Percentiles rank a stretch among this genome's conserved stretches.
Evolutionary conservation across 2,797 vertebrate genomes (phyloP).

Genomic region (Margarornis squamiger): DNA sequence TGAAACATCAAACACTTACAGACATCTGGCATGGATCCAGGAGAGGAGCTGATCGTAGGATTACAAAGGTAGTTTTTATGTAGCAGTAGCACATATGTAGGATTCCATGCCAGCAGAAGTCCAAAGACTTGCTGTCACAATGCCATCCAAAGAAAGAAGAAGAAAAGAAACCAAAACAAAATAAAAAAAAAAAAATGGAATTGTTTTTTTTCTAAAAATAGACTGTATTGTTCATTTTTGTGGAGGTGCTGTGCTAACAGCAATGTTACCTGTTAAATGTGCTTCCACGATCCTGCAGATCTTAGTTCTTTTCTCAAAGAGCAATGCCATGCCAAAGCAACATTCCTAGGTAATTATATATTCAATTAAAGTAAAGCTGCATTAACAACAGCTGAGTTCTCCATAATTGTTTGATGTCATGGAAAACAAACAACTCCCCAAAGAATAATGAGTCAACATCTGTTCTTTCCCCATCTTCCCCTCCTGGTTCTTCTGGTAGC

Average conservation of each 20-base stretch:
- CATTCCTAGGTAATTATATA: background rate
- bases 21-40: background rate
- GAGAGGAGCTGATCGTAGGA: background rate
- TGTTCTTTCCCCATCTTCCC: background rate
- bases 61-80: background rate
- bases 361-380: conserved; percentile 14
- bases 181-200: background rate
- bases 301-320: background rate
- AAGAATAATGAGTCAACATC: conserved; percentile 13
- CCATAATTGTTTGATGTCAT: background rate
- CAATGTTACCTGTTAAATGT: background rate
- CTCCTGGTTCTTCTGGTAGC: background rate
- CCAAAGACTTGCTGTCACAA: background rate
- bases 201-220: background rate
- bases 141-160: background rate
- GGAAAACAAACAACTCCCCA: background rate
- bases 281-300: background rate
- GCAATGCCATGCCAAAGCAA: background rate
- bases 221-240: background rate
- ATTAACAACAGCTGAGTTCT: conserved; percentile 11
- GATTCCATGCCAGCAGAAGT: background rate
- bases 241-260: background rate
- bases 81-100: background rate
- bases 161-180: no score
- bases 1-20: background rate